These are phyloP conservation scores for Scaptomyza tumidula DNA, from an alignment of 2,888 invertebrate genomes.

Conservation along the genomic window DNA sequence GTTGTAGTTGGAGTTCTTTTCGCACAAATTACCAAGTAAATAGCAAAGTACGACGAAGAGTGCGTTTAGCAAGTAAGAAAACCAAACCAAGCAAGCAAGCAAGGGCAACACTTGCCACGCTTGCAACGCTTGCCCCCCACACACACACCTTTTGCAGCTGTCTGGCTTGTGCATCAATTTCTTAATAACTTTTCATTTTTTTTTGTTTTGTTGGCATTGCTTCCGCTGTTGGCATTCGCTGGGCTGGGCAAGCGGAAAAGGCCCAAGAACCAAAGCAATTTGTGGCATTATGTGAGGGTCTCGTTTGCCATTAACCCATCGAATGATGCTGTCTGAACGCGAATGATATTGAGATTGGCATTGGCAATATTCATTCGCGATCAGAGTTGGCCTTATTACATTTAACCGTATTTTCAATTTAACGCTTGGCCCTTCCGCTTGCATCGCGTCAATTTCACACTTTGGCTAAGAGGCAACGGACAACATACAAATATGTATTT, in stretches of 20 bases:
- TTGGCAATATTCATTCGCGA: constrained; percentile 5
- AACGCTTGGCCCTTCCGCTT: constrained; percentile 18
- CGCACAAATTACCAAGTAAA: constrained; percentile 60
- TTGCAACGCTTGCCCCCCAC: background rate
- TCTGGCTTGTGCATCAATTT: constrained; percentile 63
- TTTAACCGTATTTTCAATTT: constrained; percentile 64
- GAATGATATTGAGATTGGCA: constrained; percentile 42
- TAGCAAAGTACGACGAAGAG: constrained; percentile 22
- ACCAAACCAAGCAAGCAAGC: constrained; percentile 3
- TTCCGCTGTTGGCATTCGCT: constrained; percentile 29
- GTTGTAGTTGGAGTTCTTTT: constrained; percentile 17
- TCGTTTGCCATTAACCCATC: constrained; percentile 80
- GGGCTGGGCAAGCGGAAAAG: constrained; percentile 11
- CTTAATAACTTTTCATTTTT: constrained; percentile 72
- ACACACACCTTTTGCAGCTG: constrained; percentile 7
- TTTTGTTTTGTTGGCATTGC: constrained; percentile 22
- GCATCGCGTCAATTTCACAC: constrained; percentile 55
- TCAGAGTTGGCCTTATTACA: constrained; percentile 44
- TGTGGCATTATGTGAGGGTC: constrained; percentile 80
- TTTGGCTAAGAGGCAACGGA: constrained; percentile 35
- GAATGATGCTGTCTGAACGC: constrained; percentile 39
- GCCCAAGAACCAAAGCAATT: constrained; percentile 58
- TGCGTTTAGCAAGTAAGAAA: constrained; percentile 63
- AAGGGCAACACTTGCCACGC: constrained; percentile 35
- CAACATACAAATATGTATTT: constrained; percentile 45